A percentile compares a stretch with the other conserved stretches of the same genome.
Evolutionary conservation across 2,888 invertebrate genomes (phyloP).

Genomic region (Schrankia costaestrigalis): DNA sequence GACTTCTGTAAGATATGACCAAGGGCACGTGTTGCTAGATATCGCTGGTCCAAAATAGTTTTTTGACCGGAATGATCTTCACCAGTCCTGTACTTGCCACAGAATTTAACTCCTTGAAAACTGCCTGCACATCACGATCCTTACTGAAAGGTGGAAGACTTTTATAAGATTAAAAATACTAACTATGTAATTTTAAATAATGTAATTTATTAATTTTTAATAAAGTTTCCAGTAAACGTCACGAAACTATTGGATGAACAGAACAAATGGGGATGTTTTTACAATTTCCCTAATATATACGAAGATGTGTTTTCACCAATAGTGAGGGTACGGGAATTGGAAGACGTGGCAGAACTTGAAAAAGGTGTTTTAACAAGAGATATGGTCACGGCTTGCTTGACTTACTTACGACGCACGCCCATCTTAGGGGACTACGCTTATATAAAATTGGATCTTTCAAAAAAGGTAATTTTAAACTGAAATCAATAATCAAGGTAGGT

Average conservation of each 20-base stretch:
- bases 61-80: too few relatives aligned
- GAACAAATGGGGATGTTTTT: slow-evolving; percentile 69
- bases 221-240: slow-evolving; percentile 57
- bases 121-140: too few relatives aligned
- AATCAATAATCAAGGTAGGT: neutral
- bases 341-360: slow-evolving; percentile 55
- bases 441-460: slow-evolving; percentile 76
- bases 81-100: too few relatives aligned
- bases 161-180: neutral
- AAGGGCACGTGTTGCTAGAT: too few relatives aligned
- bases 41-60: too few relatives aligned
- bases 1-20: too few relatives aligned
- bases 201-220: slow-evolving; percentile 2
- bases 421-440: slow-evolving; percentile 75
- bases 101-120: too few relatives aligned
- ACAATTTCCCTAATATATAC: slow-evolving; percentile 65
- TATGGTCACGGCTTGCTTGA: slow-evolving; percentile 72
- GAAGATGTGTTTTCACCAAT: slow-evolving; percentile 57
- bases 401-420: slow-evolving; percentile 77
- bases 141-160: neutral
- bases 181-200: neutral
- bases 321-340: slow-evolving; percentile 42
- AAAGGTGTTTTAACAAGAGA: slow-evolving; percentile 75
- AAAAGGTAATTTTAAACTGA: slow-evolving; percentile 46
- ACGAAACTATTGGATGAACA: slow-evolving; percentile 62